Evolutionary conservation across 1,140 invertebrate genomes (phyloP).

Genomic region (Tetramorium parvispinum): DNA sequence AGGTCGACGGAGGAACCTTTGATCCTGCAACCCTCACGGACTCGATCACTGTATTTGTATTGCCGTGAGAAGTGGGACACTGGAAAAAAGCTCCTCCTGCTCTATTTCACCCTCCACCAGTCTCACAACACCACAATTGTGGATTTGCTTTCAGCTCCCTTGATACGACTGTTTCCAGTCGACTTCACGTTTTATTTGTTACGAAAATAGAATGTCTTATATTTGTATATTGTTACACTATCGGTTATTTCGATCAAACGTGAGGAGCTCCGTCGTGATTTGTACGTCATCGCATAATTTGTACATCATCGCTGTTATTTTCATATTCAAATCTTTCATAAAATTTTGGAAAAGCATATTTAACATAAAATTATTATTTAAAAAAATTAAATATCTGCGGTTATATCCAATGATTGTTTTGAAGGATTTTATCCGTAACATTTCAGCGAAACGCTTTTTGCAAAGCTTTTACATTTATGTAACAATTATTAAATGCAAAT

Average conservation of each 20-base stretch:
- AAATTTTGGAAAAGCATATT: slow-evolving; percentile 17
- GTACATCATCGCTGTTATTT: not conserved
- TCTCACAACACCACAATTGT: slow-evolving; percentile 52
- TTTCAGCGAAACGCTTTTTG: not conserved
- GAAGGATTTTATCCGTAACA: not conserved
- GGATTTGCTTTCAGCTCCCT: slow-evolving; percentile 46
- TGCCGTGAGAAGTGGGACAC: slow-evolving; percentile 72
- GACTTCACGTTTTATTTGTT: slow-evolving; percentile 38
- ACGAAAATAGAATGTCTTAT: slow-evolving; percentile 25
- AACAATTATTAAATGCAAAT: slow-evolving; percentile 26
- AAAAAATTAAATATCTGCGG: not conserved
- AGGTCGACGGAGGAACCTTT: slow-evolving; percentile 74
- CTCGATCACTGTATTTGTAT: slow-evolving; percentile 71
- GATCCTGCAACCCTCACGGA: slow-evolving; percentile 68
- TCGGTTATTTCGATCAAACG: not conserved
- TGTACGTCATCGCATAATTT: not conserved
- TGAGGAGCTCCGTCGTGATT: not conserved
- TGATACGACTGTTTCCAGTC: slow-evolving; percentile 16
- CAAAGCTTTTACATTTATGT: slow-evolving; percentile 19
- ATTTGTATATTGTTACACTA: not conserved
- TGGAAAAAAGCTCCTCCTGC: slow-evolving; percentile 53
- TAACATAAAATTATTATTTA: not conserved
- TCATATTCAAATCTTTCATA: slow-evolving; percentile 5
- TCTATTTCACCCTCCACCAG: slow-evolving; percentile 46
- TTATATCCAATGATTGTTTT: not conserved